Base-by-base conservation (phyloP, 1,140 invertebrate species). In the Drosophila prosaltans region DNA sequence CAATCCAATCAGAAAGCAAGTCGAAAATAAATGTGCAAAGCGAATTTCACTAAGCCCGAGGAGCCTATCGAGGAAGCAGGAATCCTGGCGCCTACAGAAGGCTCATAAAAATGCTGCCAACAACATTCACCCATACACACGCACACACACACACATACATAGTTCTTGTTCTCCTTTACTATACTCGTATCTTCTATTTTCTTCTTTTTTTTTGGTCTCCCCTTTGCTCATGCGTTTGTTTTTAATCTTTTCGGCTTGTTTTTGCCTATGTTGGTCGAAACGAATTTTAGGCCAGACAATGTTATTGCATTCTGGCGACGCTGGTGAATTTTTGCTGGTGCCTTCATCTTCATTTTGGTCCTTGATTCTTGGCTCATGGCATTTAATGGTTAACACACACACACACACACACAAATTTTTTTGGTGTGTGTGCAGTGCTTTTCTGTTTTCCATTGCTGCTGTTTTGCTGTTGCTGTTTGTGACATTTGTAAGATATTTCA, bases 271-370 rank as follows among this genome's bases (percentile, higher is more conserved):
- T 78, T 39, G 59, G 57, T 60, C 30, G 51, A 74, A 76, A 79
- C 69, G 68, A 76, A 75, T 76, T 76, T 76, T 16, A 10, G 58
- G 58, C 59, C 80, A 86, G 83, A 86, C 83, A 88, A 78, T 89
- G 83, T 88, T 88, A 88, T 88, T 88, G 84, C 83, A 88, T 88
- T 88, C 72, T 86, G 82, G 82, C 82, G 79, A 81, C 82, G 74
- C 66, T 65, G 51, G 28, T 64, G 54, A 69, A 39, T 26, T 54
- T 59, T 48, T 26, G 21, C 45, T 45, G 74, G 40, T 59, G 65
- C 55, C 63, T 70, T 28, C 24, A 26, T 51, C 24, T 51, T 51
- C 45, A 51, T 51, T 11, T 51, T 26, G 21, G 39, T 11, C 39
- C 9, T 40, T 40, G 39, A 11, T 40, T 40, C 9, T 51, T 51